phyloP scores from a whole-genome alignment of 2,888 invertebrate genomes.

The Bhutanitis thaidina region DNA sequence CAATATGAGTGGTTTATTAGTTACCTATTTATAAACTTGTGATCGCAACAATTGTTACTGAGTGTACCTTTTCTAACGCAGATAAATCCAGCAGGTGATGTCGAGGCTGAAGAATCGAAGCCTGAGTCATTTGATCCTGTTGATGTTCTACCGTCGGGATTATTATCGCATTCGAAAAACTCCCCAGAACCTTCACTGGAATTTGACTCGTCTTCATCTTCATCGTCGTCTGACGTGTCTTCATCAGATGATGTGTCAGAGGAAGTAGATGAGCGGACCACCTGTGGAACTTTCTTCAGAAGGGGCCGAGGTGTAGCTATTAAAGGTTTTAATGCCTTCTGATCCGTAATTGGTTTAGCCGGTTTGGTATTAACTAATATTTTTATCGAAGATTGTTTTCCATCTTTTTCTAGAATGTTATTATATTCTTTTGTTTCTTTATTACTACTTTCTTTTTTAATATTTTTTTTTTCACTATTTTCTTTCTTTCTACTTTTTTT shows the following conservation, averaged over 20 bases:
- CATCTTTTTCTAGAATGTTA: background rate
- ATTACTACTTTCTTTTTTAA: background rate
- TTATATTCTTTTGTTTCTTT: background rate
- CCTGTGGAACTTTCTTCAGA: slow-evolving; percentile 72
- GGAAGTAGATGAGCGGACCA: slow-evolving; percentile 62
- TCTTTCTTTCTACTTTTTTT: background rate
- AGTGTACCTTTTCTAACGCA: slow-evolving; percentile 79
- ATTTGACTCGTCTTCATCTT: slow-evolving; percentile 62
- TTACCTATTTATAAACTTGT: too few relatives aligned
- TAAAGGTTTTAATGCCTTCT: slow-evolving; percentile 75
- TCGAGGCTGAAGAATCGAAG: slow-evolving; percentile 86
- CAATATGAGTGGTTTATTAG: background rate
- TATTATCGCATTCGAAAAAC: slow-evolving; percentile 71
- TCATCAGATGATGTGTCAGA: slow-evolving; percentile 66
- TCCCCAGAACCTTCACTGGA: slow-evolving; percentile 63
- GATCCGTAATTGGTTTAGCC: slow-evolving; percentile 65
- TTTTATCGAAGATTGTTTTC: slow-evolving; percentile 1
- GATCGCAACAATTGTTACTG: background rate
- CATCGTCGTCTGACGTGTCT: slow-evolving; percentile 65
- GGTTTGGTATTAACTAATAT: slow-evolving; percentile 9
- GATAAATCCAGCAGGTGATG: slow-evolving; percentile 82
- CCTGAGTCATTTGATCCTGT: slow-evolving; percentile 92
- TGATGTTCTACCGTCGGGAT: slow-evolving; percentile 81
- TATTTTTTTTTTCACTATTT: background rate
- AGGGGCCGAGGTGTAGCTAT: slow-evolving; percentile 82